phyloP scores from a whole-genome alignment of 1,140 invertebrate species.

The Drosophila willistoni region DNA sequence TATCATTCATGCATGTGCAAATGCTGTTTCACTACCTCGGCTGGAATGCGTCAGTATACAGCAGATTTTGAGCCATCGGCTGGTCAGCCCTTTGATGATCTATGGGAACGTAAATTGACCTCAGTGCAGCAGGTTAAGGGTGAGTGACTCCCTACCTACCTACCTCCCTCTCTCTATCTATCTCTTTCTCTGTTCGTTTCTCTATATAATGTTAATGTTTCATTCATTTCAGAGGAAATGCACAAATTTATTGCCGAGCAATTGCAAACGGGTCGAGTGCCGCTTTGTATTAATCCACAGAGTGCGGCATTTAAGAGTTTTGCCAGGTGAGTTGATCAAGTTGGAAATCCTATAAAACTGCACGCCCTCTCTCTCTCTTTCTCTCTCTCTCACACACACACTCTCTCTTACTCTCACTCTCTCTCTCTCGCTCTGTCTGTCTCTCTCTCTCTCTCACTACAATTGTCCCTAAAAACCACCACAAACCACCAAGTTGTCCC shows the following conservation, averaged over 20 bases:
- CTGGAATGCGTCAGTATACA: slow-evolving; percentile 92
- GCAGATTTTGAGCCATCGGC: slow-evolving; percentile 96
- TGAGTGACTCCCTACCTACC: slow-evolving; percentile 84
- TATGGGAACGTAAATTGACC: slow-evolving; percentile 96
- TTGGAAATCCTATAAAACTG: slow-evolving; percentile 20
- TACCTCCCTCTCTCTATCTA: no score
- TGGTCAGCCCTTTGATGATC: slow-evolving; percentile 94
- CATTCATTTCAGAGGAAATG: slow-evolving; percentile 92
- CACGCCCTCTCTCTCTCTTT: slow-evolving; percentile 20
- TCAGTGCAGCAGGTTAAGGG: slow-evolving; percentile 97
- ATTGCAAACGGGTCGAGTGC: slow-evolving; percentile 95
- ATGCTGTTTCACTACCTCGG: slow-evolving; percentile 94
- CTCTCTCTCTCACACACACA: neutral
- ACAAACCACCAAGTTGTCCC: no score
- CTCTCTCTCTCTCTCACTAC: slow-evolving; percentile 12
- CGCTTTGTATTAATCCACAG: slow-evolving; percentile 99
- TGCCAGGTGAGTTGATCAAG: slow-evolving; percentile 93
- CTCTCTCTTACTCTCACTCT: neutral
- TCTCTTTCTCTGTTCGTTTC: no score
- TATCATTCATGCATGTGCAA: slow-evolving; percentile 99
- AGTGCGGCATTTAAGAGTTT: slow-evolving; percentile 99
- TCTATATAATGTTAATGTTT: neutral
- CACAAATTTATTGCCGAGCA: slow-evolving; percentile 99
- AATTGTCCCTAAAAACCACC: slow-evolving; percentile 13
- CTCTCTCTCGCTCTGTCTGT: neutral